phyloP scores from a whole-genome alignment of 2,888 invertebrate genomes.

The Trichogramma dendrolimi region DNA sequence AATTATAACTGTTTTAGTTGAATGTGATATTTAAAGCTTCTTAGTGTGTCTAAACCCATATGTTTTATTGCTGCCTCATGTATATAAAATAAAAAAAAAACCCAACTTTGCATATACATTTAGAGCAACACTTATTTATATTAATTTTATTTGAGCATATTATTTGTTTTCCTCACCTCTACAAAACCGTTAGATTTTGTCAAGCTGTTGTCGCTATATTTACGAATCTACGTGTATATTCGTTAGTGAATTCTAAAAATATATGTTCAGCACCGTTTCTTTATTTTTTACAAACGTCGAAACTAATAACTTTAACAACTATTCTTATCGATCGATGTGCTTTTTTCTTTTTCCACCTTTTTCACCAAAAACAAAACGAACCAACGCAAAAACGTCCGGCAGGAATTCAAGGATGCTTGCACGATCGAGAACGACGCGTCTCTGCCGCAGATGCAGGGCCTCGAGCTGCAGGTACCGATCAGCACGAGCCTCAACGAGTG shows the following conservation, averaged over 20 bases:
- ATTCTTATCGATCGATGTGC: not conserved
- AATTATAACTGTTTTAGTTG: too few species aligned
- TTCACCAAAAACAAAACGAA: not conserved
- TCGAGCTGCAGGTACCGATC: conserved; percentile 45
- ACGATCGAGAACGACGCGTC: conserved; percentile 40
- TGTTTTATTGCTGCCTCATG: too few species aligned
- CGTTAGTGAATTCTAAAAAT: not conserved
- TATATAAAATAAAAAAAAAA: too few species aligned
- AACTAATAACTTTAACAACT: not conserved
- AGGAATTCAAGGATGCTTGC: conserved; percentile 49
- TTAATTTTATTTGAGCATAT: not conserved
- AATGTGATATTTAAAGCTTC: too few species aligned
- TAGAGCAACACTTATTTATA: not conserved
- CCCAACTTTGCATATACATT: not conserved
- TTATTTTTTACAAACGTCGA: not conserved
- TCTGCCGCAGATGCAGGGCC: conserved; percentile 39
- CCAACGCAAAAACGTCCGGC: conserved; percentile 31
- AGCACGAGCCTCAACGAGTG: conserved; percentile 30
- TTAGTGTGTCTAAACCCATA: too few species aligned
- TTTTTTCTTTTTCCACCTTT: not conserved
- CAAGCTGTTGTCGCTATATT: too few species aligned
- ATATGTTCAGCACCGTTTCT: not conserved
- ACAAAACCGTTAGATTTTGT: too few species aligned
- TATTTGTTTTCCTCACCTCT: not conserved
- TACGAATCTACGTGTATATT: too few species aligned